These are phyloP conservation scores for Melanostoma mellinum DNA, from an alignment of 2,888 invertebrate species.

Conservation along the genomic window DNA sequence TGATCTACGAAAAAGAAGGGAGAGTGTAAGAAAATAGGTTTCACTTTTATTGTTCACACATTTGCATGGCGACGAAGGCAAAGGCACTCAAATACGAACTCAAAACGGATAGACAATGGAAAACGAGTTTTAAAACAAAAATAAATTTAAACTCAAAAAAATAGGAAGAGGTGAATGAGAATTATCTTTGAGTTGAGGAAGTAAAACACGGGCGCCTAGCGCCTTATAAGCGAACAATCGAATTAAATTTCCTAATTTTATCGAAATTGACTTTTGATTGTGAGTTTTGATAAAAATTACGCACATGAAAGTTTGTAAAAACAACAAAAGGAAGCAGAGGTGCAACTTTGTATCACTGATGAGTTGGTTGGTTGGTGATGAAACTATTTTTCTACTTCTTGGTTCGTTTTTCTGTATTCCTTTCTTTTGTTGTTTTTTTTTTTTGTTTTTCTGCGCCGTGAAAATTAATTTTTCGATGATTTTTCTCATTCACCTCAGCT, in stretches of 20 bases:
- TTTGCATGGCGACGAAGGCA: background rate
- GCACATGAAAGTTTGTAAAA: background rate
- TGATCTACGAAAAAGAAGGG: background rate
- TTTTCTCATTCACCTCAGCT: slow-evolving; percentile 38
- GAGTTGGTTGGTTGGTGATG: slow-evolving; percentile 51
- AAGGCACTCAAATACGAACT: background rate
- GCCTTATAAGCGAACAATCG: no score
- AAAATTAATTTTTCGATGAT: slow-evolving; percentile 14
- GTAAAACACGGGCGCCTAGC: no score
- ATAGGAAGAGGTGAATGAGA: slow-evolving; percentile 19
- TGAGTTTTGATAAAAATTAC: slow-evolving; percentile 14
- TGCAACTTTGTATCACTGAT: slow-evolving; percentile 39
- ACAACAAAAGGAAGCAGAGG: slow-evolving; percentile 13
- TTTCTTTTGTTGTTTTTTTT: slow-evolving; percentile 43
- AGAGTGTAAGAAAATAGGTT: slow-evolving; percentile 3
- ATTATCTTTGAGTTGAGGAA: background rate
- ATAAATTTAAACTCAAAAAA: slow-evolving; percentile 1
- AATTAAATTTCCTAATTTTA: background rate
- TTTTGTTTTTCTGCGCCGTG: slow-evolving; percentile 50
- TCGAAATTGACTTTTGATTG: slow-evolving; percentile 3
- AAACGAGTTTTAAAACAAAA: background rate
- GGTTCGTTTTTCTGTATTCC: slow-evolving; percentile 33
- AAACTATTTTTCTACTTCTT: slow-evolving; percentile 52
- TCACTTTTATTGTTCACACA: slow-evolving; percentile 40
- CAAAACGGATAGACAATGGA: slow-evolving; percentile 5